Evolutionary conservation across 1,140 invertebrate genomes (phyloP), one percentile per base, ranked within the genome.

Genomic region (Octopus sinensis): DNA sequence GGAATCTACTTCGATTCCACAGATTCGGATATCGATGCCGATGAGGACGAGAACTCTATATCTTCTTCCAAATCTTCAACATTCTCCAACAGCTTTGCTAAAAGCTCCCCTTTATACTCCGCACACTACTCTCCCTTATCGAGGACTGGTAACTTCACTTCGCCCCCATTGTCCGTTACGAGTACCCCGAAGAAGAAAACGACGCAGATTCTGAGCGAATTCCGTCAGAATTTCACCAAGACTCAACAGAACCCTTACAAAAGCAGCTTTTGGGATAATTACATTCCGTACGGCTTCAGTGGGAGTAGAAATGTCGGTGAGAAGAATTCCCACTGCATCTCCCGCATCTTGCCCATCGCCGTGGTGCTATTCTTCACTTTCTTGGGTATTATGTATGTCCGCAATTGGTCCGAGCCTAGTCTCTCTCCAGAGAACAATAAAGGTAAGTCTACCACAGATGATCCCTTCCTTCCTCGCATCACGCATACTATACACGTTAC

Each of bases 181-280:
- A 43, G 30, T 43, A 43, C 30, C 30, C 30, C 30, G 1, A 43
- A 43, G 30, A 43, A 43, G 30, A 43, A 43, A 43, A 73, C 68
- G 13, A n/a, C 68, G 6, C 17, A 73, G 13, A 73, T 73, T 73
- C 13, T 73, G 3, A 73, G 6, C 17, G 68, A 73, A 73, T 73
- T 73, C 68, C 17, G 68, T n/a, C 68, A 73, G 5, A 73, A 73
- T 17, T 73, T n/a, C 68, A 73, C 68, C 17, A 73, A 73, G 68
- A 17, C 68, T 5, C 68, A 4, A 23, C 17, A 73, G 3, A 73
- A 73, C 68, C 68, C 68, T 17, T 73, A 73, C 5, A 73, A 73
- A 23, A 13, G 6, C 7, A 73, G 3, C 30, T 73, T 13, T 5
- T 73, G 68, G 68, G 13, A 73, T 23, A 13, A 13, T 73, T 73